Conservation (phyloP, 2,797 vertebrate genomes). For the Danio choprae region DNA sequence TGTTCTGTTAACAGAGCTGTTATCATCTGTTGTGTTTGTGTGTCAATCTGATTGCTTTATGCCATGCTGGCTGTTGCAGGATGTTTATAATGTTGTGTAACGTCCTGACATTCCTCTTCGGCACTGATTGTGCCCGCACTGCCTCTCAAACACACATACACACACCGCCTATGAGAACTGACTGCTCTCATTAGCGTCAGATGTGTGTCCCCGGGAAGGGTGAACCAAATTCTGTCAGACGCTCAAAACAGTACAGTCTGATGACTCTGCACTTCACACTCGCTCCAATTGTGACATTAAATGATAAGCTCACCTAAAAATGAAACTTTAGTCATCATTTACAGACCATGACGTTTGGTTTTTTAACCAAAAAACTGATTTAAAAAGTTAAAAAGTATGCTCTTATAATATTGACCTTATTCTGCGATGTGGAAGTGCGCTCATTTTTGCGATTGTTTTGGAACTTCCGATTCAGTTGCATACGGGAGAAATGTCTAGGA, state of each 20-base stretch:
- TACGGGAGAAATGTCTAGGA: no score
- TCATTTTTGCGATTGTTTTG: no score
- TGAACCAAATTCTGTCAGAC: constrained; percentile 9
- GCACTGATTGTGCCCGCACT: constrained; percentile 35
- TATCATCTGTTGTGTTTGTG: background rate
- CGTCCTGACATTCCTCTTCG: constrained; percentile 50
- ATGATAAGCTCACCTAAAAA: no score
- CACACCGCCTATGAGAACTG: constrained; percentile 41
- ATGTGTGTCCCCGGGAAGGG: constrained; percentile 26
- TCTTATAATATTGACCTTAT: no score
- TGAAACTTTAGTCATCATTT: no score
- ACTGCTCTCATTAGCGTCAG: constrained; percentile 45
- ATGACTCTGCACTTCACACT: background rate
- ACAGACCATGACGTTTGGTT: no score
- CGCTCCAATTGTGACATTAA: constrained; percentile 1
- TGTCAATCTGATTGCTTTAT: constrained; percentile 16
- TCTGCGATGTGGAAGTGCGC: no score
- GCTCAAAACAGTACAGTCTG: background rate
- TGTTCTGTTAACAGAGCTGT: background rate
- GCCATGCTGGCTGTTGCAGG: constrained; percentile 29
- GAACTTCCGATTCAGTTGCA: no score
- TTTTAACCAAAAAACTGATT: no score
- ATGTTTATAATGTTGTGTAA: constrained; percentile 46
- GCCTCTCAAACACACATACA: constrained; percentile 14
- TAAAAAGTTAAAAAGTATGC: no score